Base-by-base conservation (phyloP, 1,140 invertebrate genomes). In the Orchestia grillus region DNA sequence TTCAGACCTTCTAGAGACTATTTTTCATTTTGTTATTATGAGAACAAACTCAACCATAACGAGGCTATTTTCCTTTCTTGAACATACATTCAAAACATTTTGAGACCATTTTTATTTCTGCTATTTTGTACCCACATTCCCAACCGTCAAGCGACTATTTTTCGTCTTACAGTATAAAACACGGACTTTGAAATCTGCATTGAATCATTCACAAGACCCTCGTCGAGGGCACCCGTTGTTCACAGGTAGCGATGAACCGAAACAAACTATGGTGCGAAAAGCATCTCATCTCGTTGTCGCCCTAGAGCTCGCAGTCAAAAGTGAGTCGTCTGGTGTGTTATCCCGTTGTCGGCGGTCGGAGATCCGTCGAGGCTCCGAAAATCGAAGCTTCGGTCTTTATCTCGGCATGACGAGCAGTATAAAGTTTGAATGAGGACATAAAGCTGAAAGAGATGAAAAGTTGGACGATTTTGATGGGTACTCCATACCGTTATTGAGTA, bases 381-480 rank as follows among this genome's bases (percentile, higher is more conserved):
- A 77, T 94, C 92, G 44, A 94, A 44, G 92, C 92, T 45, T 47
- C 40, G 92, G 92, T 47, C 92, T 94, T 45, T 94, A 45, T 45
- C 92, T 94, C 92, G 92, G 44, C 44, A 94, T 47, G 92, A 94
- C 92, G 92, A 94, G 92, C 92, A 47, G 44, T 94, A 94, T 94
- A 45, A 45, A 94, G 92, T 94, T 94, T 45, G 92, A 45, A 94
- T 94, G 92, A 47, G 43, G 92, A 45, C 92, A 94, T 94, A 45
- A 94, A 94, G 40, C 44, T 94, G 92, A 94, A 94, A 94, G 92
- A 94, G 43, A 94, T 45, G 92, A 94, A 94, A 94, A 94, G 43
- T 94, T 94, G 43, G 92, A 94, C 92, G 44, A 94, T 94, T 94
- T 94, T 94, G 92, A 94, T 94, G 92, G 92, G 92, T 45, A 94